Evolutionary conservation across 2,113 vertebrate species (phyloP).

Genomic region (Coptodon rendalli): DNA sequence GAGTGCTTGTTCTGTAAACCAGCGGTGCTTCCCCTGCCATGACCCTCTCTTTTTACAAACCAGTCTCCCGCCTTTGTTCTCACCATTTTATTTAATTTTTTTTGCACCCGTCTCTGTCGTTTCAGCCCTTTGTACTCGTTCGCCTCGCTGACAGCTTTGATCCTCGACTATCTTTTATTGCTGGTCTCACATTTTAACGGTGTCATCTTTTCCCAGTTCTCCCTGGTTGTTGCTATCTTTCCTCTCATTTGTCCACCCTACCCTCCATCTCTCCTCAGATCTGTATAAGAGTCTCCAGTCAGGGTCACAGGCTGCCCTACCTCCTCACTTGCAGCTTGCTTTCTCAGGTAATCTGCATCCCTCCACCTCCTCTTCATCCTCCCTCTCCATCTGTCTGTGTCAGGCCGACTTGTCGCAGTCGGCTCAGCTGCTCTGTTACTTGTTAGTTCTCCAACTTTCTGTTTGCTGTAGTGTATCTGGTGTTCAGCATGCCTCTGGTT

Average conservation of each 20-base stretch:
- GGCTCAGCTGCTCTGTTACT: background rate
- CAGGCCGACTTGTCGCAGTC: background rate
- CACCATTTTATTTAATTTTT: background rate
- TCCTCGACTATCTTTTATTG: background rate
- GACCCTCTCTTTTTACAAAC: background rate
- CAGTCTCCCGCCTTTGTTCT: background rate
- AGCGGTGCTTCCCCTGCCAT: background rate
- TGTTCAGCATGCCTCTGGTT: background rate
- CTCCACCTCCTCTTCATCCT: background rate
- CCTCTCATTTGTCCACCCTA: conserved; percentile 18
- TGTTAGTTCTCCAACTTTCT: background rate
- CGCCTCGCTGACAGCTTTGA: background rate
- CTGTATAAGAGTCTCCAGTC: conserved; percentile 98
- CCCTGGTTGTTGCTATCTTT: background rate
- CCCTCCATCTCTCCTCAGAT: conserved; percentile 74
- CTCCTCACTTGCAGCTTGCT: conserved; percentile 92
- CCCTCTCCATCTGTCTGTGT: background rate
- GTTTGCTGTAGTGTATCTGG: background rate
- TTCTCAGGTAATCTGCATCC: conserved; percentile 83
- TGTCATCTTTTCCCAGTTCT: background rate
- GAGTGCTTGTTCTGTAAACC: background rate
- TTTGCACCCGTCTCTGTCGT: background rate
- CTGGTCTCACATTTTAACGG: background rate
- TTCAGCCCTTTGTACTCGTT: background rate
- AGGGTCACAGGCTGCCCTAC: conserved; percentile 89